Evolutionary conservation across 2,113 vertebrate species (phyloP).

Genomic region (Epinephelus moara): DNA sequence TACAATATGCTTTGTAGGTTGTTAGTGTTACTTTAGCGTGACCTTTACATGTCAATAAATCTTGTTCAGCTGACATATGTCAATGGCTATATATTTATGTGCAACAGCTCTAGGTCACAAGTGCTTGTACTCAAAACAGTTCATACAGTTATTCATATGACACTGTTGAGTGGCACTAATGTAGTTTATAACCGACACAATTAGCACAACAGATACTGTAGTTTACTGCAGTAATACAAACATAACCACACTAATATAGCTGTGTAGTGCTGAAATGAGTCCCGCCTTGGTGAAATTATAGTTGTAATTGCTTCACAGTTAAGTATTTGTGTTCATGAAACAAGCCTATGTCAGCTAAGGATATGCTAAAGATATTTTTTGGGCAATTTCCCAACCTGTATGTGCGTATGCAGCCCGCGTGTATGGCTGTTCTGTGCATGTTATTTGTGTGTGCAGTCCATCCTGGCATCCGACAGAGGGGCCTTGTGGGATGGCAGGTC

Average conservation of each 20-base stretch:
- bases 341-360: not conserved
- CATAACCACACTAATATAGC: no score
- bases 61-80: not conserved
- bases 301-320: no score
- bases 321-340: no score
- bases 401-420: constrained; percentile 1
- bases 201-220: not conserved
- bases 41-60: not conserved
- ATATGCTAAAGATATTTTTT: not conserved
- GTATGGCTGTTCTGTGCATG: constrained; percentile 22
- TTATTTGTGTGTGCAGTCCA: constrained; percentile 46
- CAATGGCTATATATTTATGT: not conserved
- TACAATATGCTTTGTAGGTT: not conserved
- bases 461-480: constrained; percentile 73
- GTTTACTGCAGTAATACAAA: no score
- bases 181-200: not conserved
- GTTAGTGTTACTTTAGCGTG: not conserved
- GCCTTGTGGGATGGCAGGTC: constrained; percentile 79
- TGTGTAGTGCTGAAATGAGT: no score
- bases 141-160: not conserved
- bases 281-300: no score
- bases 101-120: not conserved
- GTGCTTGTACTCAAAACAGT: not conserved
- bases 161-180: not conserved
- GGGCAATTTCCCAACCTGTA: not conserved